Percentiles rank a stretch among this genome's conserved stretches.
phyloP scores from a whole-genome alignment of 2,113 vertebrate species.

The Atherinomorus stipes region DNA sequence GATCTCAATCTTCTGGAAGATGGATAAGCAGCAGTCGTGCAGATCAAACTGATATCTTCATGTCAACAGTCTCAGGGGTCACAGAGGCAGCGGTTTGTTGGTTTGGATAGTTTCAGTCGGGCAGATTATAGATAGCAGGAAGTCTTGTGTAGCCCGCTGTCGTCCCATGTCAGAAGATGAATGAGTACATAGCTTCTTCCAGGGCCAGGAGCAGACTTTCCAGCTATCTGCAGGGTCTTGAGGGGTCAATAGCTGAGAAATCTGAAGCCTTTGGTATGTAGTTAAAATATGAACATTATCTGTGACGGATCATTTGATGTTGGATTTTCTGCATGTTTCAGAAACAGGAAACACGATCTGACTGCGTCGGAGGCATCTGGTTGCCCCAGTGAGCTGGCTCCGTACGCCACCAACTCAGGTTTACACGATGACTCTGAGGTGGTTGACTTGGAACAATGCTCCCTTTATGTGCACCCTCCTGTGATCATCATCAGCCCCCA shows the following conservation, averaged over 20 bases:
- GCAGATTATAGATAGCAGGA: background rate
- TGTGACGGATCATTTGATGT: background rate
- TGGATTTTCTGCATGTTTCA: background rate
- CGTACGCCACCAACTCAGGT: constrained; percentile 3
- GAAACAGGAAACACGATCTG: background rate
- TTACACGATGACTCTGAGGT: constrained; percentile 21
- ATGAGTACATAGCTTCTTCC: background rate
- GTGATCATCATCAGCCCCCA: constrained; percentile 68
- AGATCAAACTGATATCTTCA: constrained; percentile 62
- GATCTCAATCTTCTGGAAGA: constrained; percentile 68
- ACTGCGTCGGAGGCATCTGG: background rate
- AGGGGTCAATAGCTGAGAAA: constrained; percentile 29
- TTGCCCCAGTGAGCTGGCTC: no score
- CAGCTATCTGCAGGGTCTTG: background rate
- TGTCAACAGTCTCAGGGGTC: constrained; percentile 48
- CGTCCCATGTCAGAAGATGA: background rate
- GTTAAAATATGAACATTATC: background rate
- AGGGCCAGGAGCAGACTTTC: background rate
- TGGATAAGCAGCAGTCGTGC: constrained; percentile 60
- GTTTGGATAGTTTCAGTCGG: constrained; percentile 37
- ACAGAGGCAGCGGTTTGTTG: constrained; percentile 43
- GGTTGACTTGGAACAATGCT: constrained; percentile 75
- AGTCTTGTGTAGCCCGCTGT: background rate
- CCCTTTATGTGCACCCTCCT: constrained; percentile 71
- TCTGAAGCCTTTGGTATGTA: constrained; percentile 12